phyloP scores from a whole-genome alignment of 2,113 vertebrate genomes.

The Callipepla californica region DNA sequence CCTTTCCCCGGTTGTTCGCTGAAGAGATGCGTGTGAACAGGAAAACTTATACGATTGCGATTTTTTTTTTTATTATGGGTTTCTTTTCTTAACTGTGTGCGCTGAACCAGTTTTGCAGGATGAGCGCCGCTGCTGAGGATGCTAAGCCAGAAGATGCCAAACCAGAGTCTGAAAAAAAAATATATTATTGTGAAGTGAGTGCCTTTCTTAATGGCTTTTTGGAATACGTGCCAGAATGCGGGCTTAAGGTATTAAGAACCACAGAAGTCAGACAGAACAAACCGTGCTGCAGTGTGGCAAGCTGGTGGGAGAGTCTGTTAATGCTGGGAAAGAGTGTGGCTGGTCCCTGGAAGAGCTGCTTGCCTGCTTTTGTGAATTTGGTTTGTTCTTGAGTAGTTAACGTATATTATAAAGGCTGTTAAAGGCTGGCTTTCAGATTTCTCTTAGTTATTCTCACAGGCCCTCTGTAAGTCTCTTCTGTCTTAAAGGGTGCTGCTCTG shows the following conservation, averaged over 20 bases:
- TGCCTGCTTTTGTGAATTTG: rapidly evolving
- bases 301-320: rapidly evolving
- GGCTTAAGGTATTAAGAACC: rapidly evolving
- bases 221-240: rapidly evolving
- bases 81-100: not conserved
- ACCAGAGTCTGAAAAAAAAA: not conserved
- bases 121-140: not conserved
- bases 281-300: rapidly evolving
- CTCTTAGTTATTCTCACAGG: not conserved
- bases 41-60: not conserved
- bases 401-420: rapidly evolving
- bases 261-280: rapidly evolving
- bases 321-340: rapidly evolving
- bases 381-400: not conserved
- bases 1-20: rapidly evolving
- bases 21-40: rapidly evolving
- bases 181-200: slow-evolving; percentile 62
- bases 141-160: not conserved
- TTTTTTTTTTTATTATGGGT: not conserved
- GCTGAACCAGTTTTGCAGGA: not conserved
- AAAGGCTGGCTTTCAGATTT: rapidly evolving
- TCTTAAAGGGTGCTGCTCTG: not conserved
- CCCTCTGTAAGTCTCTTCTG: rapidly evolving
- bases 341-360: not conserved
- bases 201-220: not conserved